Evolutionary conservation across 2,888 invertebrate species (phyloP).

Genomic region (Podabrus alpinus): DNA sequence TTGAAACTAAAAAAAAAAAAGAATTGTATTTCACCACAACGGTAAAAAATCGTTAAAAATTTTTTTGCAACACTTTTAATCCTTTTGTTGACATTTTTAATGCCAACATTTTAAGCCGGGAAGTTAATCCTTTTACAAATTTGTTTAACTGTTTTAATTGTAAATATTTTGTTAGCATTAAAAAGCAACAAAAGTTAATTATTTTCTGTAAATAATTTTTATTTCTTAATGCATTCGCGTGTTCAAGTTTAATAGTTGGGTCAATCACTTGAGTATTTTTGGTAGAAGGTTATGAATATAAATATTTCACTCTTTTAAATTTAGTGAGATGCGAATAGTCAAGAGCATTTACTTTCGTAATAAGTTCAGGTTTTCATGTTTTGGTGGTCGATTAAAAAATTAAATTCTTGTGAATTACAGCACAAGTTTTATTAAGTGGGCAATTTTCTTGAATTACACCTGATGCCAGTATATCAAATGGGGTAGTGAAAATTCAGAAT

Average conservation of each 20-base stretch:
- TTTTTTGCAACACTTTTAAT: neutral
- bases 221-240: neutral
- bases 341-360: neutral
- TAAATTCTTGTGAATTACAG: neutral
- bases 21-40: too few relatives aligned
- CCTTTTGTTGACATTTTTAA: neutral
- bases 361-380: neutral
- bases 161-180: neutral
- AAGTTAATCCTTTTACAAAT: neutral
- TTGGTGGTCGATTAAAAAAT: neutral
- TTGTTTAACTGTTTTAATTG: neutral
- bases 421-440: neutral
- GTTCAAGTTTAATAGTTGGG: conserved; percentile 1
- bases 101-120: neutral
- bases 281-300: conserved; percentile 3
- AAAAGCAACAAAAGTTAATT: neutral
- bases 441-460: neutral
- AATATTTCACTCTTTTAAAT: conserved; percentile 1
- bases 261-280: conserved; percentile 1
- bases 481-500: neutral
- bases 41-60: neutral
- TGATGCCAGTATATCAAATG: neutral
- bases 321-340: neutral
- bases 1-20: too few relatives aligned
- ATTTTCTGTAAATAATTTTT: neutral